Percentiles rank a stretch among this genome's conserved stretches.
These are phyloP conservation scores for Sycophaga agraensis DNA, from an alignment of 1,140 invertebrate genomes.

Conservation along the genomic window DNA sequence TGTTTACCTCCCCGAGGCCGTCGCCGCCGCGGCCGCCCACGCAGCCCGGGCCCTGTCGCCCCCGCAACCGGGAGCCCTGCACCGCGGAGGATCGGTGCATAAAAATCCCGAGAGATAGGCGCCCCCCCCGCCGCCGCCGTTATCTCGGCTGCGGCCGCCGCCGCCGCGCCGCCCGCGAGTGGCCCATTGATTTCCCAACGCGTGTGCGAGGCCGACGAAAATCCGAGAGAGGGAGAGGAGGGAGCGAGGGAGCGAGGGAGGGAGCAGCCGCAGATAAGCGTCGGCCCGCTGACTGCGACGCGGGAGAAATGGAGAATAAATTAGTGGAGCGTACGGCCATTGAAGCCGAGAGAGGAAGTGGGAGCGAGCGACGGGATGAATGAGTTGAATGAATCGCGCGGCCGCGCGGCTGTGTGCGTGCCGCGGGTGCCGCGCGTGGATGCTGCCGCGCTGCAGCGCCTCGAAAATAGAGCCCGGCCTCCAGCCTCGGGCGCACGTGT, in stretches of 20 bases:
- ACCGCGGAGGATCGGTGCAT: too few species aligned
- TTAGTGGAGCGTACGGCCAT: conserved; percentile 12
- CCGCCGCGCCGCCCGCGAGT: too few species aligned
- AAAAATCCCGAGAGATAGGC: conserved; percentile 1
- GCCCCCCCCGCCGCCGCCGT: background rate
- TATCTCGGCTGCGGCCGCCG: too few species aligned
- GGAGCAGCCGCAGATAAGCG: too few species aligned
- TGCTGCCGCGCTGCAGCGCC: background rate
- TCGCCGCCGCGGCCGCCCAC: too few species aligned
- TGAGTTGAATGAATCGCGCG: conserved; percentile 28
- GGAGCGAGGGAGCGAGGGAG: background rate
- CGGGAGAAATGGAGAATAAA: background rate
- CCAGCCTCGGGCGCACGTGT: background rate
- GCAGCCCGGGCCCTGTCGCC: too few species aligned
- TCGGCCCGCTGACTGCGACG: too few species aligned
- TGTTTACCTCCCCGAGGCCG: too few species aligned
- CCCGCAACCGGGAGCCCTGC: too few species aligned
- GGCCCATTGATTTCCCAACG: too few species aligned
- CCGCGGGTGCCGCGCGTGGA: background rate
- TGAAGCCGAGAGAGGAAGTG: background rate
- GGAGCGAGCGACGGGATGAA: conserved; percentile 10
- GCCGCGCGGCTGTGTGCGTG: background rate
- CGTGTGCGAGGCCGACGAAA: too few species aligned
- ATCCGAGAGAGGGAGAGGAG: background rate
- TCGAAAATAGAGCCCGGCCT: conserved; percentile 5